Base-by-base conservation (phyloP, 1,140 invertebrate genomes). In the Lordiphosa mommai region DNA sequence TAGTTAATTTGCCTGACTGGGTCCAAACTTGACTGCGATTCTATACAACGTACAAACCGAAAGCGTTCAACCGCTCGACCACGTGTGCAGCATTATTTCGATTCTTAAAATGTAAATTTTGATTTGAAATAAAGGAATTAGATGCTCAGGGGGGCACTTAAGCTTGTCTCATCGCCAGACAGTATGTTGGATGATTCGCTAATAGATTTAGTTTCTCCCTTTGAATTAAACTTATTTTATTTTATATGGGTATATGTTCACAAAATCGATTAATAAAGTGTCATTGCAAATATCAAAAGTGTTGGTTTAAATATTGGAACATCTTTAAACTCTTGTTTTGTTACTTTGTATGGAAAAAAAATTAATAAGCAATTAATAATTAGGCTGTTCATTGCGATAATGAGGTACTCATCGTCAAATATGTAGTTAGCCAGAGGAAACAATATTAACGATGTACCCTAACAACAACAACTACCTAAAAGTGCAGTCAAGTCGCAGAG, bases 1-100 rank as follows among this genome's bases (percentile, higher is more conserved):
- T 84, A 84, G 79, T 85, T 84, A 84, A 84, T 77, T 84, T 84
- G 72, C 68, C 51, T 77, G 76, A 57, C 71, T 84, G 58, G 64
- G 61, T 34, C 13, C 40, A 43, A 56, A 61, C 47, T 64, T 63
- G 32, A 40, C 61, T 48, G 48, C 67, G 56, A 47, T 59, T 72
- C 44, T 51, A 43, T 53, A 67, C 64, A 67, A 68, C 46, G 63
- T 57, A 34, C 66, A 66, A 66, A 66, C 61, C 44, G 44, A 66
- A 66, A 66, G 63, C 63, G 51, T 47, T 59, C 43, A 68, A 64
- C 63, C 63, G 68, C 64, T 56, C 33, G 46, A 37, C 46, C 67
- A 59, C 64, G 63, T 68, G 63, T 59, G 61, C 23, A 43, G 4
- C 34, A 37, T 8, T 14, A 10, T 41, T 8, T 41, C 1, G 23